Conservation (phyloP, 2,113 vertebrate genomes). For the Glaucidium brasilianum region DNA sequence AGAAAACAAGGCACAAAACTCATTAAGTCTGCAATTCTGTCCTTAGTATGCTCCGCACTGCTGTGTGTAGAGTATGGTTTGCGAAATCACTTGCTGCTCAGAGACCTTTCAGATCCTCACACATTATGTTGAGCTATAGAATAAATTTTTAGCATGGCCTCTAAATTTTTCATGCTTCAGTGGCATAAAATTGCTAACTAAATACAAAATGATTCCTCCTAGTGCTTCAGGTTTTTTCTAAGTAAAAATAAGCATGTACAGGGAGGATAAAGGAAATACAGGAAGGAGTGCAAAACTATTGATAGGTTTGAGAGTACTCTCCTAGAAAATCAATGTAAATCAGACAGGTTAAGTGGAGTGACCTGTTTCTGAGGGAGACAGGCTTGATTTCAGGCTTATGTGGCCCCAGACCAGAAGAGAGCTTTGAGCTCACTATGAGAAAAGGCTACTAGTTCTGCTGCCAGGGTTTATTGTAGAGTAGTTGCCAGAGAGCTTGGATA, state of each 20-base stretch:
- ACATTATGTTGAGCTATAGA: neutral
- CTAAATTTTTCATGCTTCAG: slow-evolving; percentile 3
- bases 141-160: neutral
- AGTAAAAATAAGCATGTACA: neutral
- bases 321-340: neutral
- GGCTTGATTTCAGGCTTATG: neutral
- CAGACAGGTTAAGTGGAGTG: neutral
- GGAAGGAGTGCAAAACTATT: neutral
- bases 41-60: neutral
- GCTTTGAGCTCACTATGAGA: neutral
- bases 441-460: neutral
- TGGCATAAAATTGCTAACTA: neutral
- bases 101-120: neutral
- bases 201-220: neutral
- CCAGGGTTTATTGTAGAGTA: neutral
- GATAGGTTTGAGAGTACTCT: neutral
- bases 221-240: neutral
- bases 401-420: neutral
- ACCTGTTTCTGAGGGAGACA: neutral
- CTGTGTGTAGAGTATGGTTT: neutral
- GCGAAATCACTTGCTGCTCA: neutral
- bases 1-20: neutral
- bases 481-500: neutral
- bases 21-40: neutral
- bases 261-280: neutral